phyloP scores from a whole-genome alignment of 2,113 vertebrate species.

The Cynoglossus semilaevis region DNA sequence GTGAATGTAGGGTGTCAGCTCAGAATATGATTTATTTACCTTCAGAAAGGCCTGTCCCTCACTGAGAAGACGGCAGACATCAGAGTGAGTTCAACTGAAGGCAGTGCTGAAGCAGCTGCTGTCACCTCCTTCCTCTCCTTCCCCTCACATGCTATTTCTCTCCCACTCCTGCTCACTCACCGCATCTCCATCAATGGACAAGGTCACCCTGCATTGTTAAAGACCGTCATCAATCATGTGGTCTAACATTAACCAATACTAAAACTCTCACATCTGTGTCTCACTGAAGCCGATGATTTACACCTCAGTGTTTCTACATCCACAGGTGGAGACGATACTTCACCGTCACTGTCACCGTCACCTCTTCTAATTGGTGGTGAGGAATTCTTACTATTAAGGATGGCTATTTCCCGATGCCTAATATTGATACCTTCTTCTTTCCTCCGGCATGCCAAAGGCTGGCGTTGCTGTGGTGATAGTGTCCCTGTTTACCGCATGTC shows the following conservation, averaged over 20 bases:
- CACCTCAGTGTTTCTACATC: background rate
- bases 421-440: too few relatives aligned
- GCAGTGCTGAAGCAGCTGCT: background rate
- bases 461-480: too few relatives aligned
- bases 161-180: conserved; percentile 15
- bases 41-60: conserved; percentile 17
- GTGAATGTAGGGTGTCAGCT: conserved; percentile 47
- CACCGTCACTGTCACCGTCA: too few relatives aligned
- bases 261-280: conserved; percentile 42
- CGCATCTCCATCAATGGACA: conserved; percentile 18
- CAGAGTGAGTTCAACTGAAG: conserved; percentile 14
- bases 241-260: conserved; percentile 39
- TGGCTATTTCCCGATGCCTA: too few relatives aligned
- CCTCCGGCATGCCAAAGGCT: too few relatives aligned
- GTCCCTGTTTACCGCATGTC: too few relatives aligned
- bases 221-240: conserved; percentile 60
- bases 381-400: too few relatives aligned
- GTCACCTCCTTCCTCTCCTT: background rate
- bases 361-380: too few relatives aligned
- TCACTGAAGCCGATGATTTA: conserved; percentile 23
- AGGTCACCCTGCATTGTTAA: conserved; percentile 54
- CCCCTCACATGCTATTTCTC: conserved; percentile 2
- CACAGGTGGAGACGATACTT: too few relatives aligned
- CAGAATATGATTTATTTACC: conserved; percentile 56
- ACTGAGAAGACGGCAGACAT: conserved; percentile 1